Base-by-base conservation (phyloP, 1,140 invertebrate species). In the Eriosoma lanigerum region DNA sequence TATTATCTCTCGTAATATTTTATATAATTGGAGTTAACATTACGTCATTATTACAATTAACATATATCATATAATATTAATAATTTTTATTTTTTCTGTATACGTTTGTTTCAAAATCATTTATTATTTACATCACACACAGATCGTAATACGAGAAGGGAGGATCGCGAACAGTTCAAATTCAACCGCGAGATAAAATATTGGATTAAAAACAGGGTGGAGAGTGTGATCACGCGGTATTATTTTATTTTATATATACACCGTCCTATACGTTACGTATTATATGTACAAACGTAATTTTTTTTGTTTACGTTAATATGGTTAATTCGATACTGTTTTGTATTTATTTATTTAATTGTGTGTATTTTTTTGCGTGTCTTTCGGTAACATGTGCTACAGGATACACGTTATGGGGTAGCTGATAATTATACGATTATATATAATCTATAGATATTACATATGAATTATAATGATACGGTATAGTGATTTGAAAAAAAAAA, bases 401-500 rank as follows among this genome's bases (percentile, higher is more conserved):
- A 62, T 6, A 62, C 60, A 32, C 26, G 17, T 26, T 24, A 24
- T 32, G 26, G 58, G 58, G 26, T 32, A 24, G 9, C 26, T 62
- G n/a, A n/a, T 62, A 62, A 62, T 32, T 62, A 62, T 32, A 29
- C n/a, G 17, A 29, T 17, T 62, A 32, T 29, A 62, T 19, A 8
- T 38, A 38, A 4, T 4, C 32, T 4, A 38, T 38, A 38, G 8
- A 38, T 38, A 38, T 38, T 38, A 38, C 8, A 38, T 38, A 8
- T 4, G 26, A n/a, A 32, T 62, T 62, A 62, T 62, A 62, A 62
- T 62, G 17, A 62, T 62, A 62, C 17, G 17, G 13, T 62, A 29
- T 32, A 17, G 29, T 32, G 60, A 32, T 26, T 62, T 62, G 29
- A 62, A 62, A 62, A 62, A 32, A 29, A 62, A 62, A 62, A 62